Base-by-base conservation (phyloP, 2,888 invertebrate genomes). In the Tanypteryx hageni region DNA sequence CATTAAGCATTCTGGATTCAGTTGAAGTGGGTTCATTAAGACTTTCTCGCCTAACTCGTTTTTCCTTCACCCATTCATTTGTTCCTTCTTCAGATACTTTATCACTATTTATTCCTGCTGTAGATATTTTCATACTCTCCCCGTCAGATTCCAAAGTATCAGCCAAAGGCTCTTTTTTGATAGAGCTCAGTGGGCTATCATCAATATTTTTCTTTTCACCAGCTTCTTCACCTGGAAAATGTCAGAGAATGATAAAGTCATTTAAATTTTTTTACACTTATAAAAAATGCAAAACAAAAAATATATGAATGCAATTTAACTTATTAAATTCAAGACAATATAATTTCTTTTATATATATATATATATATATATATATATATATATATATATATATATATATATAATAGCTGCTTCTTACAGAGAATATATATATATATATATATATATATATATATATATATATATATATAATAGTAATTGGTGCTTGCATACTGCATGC, bases 111-210 rank as follows among this genome's bases (percentile, higher is more conserved):
- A 11, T 27, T 64, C 64, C 18, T 83, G 44, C n/a, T n/a, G n/a
- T n/a, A n/a, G n/a, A n/a, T n/a, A n/a, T n/a, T n/a, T n/a, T n/a
- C n/a, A n/a, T n/a, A n/a, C n/a, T n/a, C n/a, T n/a, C n/a, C n/a
- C n/a, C n/a, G n/a, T n/a, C n/a, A n/a, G n/a, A n/a, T n/a, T n/a
- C n/a, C n/a, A n/a, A n/a, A n/a, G n/a, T n/a, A n/a, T n/a, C n/a
- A n/a, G 18, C 85, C 59, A 57, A 56, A n/a, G 85, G 85, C 85
- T 85, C 85, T 58, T 85, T 58, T 85, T 85, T 85, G 7, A 85
- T 58, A 44, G n/a, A 16, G 9, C 14, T 27, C 10, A 86, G 27
- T 11, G 18, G 44, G 56, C 83, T 57, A 10, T n/a, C n/a, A n/a
- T 27, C 22, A 56, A 44, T 0, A 13, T 89, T 89, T 11, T 16